Evolutionary conservation across 2,797 vertebrate genomes (phyloP).

Genomic region (Pangasius mekongensis): DNA sequence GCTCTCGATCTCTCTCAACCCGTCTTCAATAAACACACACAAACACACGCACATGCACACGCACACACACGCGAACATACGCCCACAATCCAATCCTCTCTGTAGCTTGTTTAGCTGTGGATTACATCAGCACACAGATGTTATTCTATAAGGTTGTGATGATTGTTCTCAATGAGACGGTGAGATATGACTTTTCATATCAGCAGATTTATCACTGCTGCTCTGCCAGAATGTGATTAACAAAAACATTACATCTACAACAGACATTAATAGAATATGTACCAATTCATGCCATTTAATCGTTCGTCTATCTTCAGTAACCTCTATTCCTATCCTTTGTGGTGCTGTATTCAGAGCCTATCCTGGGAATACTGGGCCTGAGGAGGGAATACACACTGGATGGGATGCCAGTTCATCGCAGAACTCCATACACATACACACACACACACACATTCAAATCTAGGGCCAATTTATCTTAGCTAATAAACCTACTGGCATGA

Average conservation of each 20-base stretch:
- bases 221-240: neutral
- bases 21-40: conserved; percentile 36
- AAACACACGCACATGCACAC: conserved; percentile 30
- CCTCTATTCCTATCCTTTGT: neutral
- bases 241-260: neutral
- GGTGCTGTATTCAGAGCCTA: neutral
- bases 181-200: neutral
- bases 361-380: neutral
- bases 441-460: neutral
- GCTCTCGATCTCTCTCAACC: conserved; percentile 44
- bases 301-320: neutral
- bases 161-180: neutral
- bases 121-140: conserved; percentile 27
- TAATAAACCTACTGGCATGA: too few species aligned
- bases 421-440: neutral
- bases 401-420: neutral
- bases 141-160: conserved; percentile 13
- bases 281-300: neutral
- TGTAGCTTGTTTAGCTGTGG: conserved; percentile 8
- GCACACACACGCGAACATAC: neutral
- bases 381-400: neutral
- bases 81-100: conserved; percentile 8
- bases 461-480: neutral
- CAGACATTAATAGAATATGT: neutral
- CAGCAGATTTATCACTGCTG: neutral